phyloP scores from a whole-genome alignment of 2,797 vertebrate species.

The Gymnodraco acuticeps region DNA sequence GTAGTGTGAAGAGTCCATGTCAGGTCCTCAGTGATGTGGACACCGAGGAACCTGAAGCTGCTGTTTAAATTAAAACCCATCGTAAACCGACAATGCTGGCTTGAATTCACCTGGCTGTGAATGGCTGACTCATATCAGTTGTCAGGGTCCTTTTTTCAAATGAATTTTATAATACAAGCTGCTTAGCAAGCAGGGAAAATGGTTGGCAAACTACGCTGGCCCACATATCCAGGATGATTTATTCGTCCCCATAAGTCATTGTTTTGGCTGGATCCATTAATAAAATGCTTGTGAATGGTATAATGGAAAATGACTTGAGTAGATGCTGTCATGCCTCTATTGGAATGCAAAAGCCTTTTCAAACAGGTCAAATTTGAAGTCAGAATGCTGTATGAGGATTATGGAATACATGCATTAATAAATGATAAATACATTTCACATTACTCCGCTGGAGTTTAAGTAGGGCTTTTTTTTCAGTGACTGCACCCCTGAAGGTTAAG shows the following conservation, averaged over 20 bases:
- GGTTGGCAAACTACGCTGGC: background rate
- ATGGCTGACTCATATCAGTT: slow-evolving; percentile 15
- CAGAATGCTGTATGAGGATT: background rate
- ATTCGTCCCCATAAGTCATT: background rate
- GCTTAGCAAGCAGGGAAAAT: background rate
- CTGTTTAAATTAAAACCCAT: slow-evolving; percentile 45
- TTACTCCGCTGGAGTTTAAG: slow-evolving; percentile 14
- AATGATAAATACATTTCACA: slow-evolving; percentile 3
- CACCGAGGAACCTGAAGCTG: too few species aligned
- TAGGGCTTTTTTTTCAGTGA: slow-evolving; percentile 13
- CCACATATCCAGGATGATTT: background rate
- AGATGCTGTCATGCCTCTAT: background rate
- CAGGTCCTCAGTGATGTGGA: too few species aligned
- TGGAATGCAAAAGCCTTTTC: background rate
- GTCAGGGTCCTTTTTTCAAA: slow-evolving; percentile 19
- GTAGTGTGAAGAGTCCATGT: too few species aligned
- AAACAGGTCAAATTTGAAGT: background rate
- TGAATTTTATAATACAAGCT: slow-evolving; percentile 25
- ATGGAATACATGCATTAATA: background rate
- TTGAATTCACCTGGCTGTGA: slow-evolving; percentile 29
- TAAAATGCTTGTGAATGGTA: background rate
- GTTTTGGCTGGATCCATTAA: background rate
- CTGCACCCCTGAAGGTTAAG: slow-evolving; percentile 55
- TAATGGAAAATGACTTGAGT: background rate
- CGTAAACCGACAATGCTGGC: slow-evolving; percentile 38